Evolutionary conservation across 2,797 vertebrate genomes (phyloP).

Genomic region (Lycodopsis pacificus): DNA sequence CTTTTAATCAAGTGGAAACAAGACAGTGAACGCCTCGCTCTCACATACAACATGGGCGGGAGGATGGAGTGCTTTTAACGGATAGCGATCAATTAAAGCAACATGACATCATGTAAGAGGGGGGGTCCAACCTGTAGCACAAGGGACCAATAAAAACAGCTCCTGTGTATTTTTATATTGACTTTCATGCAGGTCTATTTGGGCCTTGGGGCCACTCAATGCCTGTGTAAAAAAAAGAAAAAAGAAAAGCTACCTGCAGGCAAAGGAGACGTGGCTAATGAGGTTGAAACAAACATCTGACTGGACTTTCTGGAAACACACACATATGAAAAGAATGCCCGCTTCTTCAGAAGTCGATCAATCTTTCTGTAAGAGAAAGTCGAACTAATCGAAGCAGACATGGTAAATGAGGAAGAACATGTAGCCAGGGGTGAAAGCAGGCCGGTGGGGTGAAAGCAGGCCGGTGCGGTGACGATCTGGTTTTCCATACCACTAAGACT

Average conservation of each 20-base stretch:
- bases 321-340: constrained; percentile 4
- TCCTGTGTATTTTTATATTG: not conserved
- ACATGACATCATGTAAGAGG: not conserved
- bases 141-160: not conserved
- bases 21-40: constrained; percentile 1
- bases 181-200: constrained; percentile 24
- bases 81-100: not conserved
- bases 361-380: constrained; percentile 20
- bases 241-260: constrained; percentile 11
- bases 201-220: constrained; percentile 6
- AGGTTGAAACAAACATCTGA: constrained; percentile 39
- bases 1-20: constrained; percentile 49
- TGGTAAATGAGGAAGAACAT: constrained; percentile 4
- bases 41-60: not conserved
- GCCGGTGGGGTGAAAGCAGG: not conserved
- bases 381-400: not conserved
- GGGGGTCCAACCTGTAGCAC: not conserved
- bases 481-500: not conserved
- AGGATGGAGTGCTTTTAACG: not conserved
- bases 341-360: constrained; percentile 5
- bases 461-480: not conserved
- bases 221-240: not conserved
- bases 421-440: not conserved
- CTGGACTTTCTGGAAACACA: constrained; percentile 28
- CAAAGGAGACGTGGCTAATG: constrained; percentile 33